phyloP scores from a whole-genome alignment of 2,888 invertebrate genomes.

The Dinocampus coccinellae region DNA sequence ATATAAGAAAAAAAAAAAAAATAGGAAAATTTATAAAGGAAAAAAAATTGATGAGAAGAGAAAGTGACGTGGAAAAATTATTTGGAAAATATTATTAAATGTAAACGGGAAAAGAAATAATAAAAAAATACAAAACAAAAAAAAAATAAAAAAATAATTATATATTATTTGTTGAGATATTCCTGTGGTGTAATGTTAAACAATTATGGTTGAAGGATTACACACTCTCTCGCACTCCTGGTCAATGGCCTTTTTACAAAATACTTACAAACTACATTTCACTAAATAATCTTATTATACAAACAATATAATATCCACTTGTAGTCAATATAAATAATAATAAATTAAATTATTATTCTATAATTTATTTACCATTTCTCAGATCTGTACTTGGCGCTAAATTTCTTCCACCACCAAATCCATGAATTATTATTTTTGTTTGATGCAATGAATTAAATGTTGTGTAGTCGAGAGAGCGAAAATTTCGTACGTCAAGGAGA shows the following conservation, averaged over 20 bases:
- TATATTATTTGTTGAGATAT: background rate
- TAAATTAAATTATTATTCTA: background rate
- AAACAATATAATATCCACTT: background rate
- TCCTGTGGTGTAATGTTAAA: background rate
- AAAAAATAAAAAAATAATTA: too few species aligned
- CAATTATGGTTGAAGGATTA: background rate
- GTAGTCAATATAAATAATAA: background rate
- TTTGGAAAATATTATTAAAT: background rate
- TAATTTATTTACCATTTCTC: conserved; percentile 72
- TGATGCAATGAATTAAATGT: conserved; percentile 83
- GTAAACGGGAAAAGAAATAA: background rate
- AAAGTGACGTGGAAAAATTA: background rate
- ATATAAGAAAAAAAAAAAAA: background rate
- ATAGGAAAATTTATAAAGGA: too few species aligned
- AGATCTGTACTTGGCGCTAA: conserved; percentile 88
- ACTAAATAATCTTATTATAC: background rate
- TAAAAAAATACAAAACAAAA: background rate
- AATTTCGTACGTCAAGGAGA: conserved; percentile 78
- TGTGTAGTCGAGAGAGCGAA: conserved; percentile 79
- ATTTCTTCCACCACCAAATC: conserved; percentile 88
- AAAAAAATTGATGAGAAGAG: background rate
- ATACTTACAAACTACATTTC: background rate
- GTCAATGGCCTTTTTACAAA: background rate
- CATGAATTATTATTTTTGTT: conserved; percentile 91
- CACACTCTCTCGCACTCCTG: background rate